phyloP scores from a whole-genome alignment of 2,888 invertebrate genomes.

The Onchidella celtica region DNA sequence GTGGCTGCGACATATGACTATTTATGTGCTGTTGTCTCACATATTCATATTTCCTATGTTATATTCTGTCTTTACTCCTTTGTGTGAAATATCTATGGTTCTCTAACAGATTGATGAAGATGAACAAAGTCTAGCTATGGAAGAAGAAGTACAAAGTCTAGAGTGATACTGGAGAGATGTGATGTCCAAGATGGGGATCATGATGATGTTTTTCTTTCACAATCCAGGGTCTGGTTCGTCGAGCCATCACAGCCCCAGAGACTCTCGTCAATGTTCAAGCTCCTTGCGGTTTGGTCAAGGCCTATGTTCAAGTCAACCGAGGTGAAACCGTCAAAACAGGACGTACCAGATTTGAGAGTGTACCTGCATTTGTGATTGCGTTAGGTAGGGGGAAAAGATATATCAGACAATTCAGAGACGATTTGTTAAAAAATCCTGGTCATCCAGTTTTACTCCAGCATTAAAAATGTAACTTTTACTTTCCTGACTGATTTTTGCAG shows the following conservation, averaged over 20 bases:
- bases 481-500: too few relatives aligned
- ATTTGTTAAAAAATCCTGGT: too few relatives aligned
- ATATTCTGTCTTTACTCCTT: too few relatives aligned
- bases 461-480: too few relatives aligned
- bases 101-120: background rate
- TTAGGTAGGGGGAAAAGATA: slow-evolving; percentile 68
- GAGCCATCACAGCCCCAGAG: slow-evolving; percentile 61
- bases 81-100: background rate
- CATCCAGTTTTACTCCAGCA: too few relatives aligned
- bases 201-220: background rate
- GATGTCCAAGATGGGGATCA: background rate
- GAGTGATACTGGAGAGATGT: background rate
- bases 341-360: slow-evolving; percentile 76
- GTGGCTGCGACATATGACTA: too few relatives aligned
- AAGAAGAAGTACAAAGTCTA: background rate
- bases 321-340: slow-evolving; percentile 62
- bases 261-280: slow-evolving; percentile 76
- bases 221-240: background rate
- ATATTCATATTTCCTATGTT: too few relatives aligned
- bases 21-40: too few relatives aligned
- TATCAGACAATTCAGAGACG: too few relatives aligned
- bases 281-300: slow-evolving; percentile 78
- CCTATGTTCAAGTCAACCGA: slow-evolving; percentile 62
- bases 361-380: slow-evolving; percentile 76
- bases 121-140: background rate